Evolutionary conservation across 2,797 vertebrate species (phyloP).

Genomic region (Australoheros facetus): DNA sequence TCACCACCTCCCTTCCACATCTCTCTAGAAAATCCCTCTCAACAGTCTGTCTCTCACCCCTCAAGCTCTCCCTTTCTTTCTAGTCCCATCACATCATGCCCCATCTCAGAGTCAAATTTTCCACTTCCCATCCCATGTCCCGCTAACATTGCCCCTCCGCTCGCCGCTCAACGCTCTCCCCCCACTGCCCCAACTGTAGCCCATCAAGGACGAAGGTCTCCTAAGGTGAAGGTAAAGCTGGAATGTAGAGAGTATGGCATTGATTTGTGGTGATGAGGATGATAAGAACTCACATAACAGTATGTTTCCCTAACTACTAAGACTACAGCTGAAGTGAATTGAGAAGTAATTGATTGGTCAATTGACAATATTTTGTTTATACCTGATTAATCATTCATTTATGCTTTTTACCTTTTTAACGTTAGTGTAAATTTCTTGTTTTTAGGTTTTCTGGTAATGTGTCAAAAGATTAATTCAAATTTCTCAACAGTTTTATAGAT

Average conservation of each 20-base stretch:
- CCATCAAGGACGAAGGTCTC: slow-evolving; percentile 82
- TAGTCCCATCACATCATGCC: background rate
- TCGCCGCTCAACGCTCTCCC: slow-evolving; percentile 65
- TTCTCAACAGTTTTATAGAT: background rate
- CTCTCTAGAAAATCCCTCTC: slow-evolving; percentile 22
- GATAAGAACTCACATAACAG: slow-evolving; percentile 11
- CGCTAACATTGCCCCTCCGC: slow-evolving; percentile 40
- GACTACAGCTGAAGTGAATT: background rate
- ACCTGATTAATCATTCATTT: background rate
- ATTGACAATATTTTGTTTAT: background rate
- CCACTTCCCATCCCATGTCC: background rate
- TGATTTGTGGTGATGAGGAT: slow-evolving; percentile 4
- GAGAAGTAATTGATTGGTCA: background rate
- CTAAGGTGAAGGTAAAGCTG: slow-evolving; percentile 89
- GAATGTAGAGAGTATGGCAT: slow-evolving; percentile 19
- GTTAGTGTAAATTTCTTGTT: background rate
- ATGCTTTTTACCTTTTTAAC: background rate
- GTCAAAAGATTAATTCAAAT: background rate
- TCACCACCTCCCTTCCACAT: slow-evolving; percentile 24
- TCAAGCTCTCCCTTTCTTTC: slow-evolving; percentile 30
- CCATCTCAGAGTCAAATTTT: slow-evolving; percentile 12
- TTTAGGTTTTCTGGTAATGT: background rate
- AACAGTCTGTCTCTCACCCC: slow-evolving; percentile 17
- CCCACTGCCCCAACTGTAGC: slow-evolving; percentile 74
- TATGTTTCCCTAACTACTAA: background rate